Percentiles rank a stretch among this genome's conserved stretches.
Evolutionary conservation across 2,113 vertebrate species (phyloP).

Genomic region (Marmota monax): DNA sequence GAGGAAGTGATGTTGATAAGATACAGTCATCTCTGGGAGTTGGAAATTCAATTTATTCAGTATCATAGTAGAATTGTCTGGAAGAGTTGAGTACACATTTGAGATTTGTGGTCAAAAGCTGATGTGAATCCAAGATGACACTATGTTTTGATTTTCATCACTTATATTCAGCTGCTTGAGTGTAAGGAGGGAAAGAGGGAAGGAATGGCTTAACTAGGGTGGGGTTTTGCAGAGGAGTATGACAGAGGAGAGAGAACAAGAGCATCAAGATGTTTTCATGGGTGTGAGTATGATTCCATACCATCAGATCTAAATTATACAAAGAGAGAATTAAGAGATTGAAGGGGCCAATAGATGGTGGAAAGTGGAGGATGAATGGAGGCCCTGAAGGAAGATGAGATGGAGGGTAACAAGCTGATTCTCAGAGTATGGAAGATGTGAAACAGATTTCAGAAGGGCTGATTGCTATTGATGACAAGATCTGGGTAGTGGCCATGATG

Average conservation of each 20-base stretch:
- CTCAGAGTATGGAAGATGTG: neutral
- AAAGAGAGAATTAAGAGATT: neutral
- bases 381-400: neutral
- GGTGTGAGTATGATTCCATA: neutral
- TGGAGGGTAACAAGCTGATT: neutral
- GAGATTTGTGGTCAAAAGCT: neutral
- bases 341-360: neutral
- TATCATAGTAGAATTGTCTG: neutral
- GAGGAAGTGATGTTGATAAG: neutral
- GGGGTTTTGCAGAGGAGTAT: neutral
- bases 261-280: neutral
- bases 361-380: neutral
- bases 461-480: neutral
- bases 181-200: neutral
- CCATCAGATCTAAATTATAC: neutral
- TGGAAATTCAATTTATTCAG: neutral
- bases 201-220: neutral
- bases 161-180: neutral
- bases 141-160: neutral
- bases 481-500: neutral
- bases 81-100: constrained; percentile 5
- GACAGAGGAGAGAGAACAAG: neutral
- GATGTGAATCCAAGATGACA: neutral
- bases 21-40: neutral
- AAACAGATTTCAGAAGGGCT: neutral